These are phyloP conservation scores for Notodonta ziczac DNA, from an alignment of 2,888 invertebrate genomes.

Conservation along the genomic window DNA sequence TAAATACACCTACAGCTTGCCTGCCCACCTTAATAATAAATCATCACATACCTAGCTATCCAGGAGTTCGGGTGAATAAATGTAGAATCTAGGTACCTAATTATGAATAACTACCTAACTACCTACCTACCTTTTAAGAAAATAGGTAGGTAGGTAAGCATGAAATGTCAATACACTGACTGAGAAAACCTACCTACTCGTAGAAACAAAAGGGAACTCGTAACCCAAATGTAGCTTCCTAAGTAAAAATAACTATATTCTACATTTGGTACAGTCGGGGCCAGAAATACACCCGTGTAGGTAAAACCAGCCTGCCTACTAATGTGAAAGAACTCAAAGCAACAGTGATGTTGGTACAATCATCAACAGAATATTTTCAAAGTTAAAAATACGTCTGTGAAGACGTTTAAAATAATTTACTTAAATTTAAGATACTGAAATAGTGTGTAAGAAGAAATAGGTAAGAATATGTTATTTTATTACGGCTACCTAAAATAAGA, in stretches of 20 bases:
- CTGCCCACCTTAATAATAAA: slow-evolving; percentile 11
- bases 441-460: neutral
- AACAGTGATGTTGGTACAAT: slow-evolving; percentile 35
- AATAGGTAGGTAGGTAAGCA: no score
- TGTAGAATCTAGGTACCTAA: no score
- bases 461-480: neutral
- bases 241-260: slow-evolving; percentile 18
- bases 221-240: neutral
- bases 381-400: neutral
- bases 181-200: no score
- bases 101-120: neutral
- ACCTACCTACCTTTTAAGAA: neutral
- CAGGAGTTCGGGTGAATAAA: slow-evolving; percentile 5
- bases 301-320: slow-evolving; percentile 22
- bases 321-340: slow-evolving; percentile 40
- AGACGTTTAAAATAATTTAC: neutral
- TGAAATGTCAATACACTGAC: no score
- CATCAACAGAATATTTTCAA: slow-evolving; percentile 24
- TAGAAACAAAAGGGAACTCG: no score
- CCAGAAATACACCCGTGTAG: slow-evolving; percentile 20
- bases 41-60: slow-evolving; percentile 10
- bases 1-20: neutral
- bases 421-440: neutral
- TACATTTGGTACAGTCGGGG: slow-evolving; percentile 24
- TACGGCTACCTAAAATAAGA: slow-evolving; percentile 6